Percentiles rank a stretch among this genome's conserved stretches.
Evolutionary conservation across 2,113 vertebrate species (phyloP).

Genomic region (Tamias sibiricus): DNA sequence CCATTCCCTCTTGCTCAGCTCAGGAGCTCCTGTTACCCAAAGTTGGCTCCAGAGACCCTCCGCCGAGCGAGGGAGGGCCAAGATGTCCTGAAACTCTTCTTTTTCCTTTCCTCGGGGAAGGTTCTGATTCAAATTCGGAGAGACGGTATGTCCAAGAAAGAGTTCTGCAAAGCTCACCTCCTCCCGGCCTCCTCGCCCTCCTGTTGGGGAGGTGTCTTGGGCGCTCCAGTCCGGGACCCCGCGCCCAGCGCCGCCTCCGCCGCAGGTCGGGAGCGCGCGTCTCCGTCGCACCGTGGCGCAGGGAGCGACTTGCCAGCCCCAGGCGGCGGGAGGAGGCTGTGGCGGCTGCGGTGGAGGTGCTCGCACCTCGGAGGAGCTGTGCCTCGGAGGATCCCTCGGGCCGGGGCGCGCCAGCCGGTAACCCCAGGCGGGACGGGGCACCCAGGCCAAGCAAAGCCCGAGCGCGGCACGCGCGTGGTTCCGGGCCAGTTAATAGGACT

Average conservation of each 20-base stretch:
- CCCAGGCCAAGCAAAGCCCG: not conserved
- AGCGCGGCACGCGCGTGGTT: not conserved
- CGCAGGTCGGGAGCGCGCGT: slow-evolving; percentile 31
- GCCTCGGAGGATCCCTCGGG: not conserved
- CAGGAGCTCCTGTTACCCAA: not conserved
- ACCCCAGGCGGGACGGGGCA: not conserved
- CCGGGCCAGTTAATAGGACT: not conserved
- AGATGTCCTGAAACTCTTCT: not conserved
- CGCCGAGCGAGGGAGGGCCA: not conserved
- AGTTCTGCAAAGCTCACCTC: not conserved
- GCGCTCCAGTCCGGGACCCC: not conserved
- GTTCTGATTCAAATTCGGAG: too few species aligned
- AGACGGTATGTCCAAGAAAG: not conserved
- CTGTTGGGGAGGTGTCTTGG: not conserved
- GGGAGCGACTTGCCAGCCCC: not conserved
- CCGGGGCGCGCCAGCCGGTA: not conserved
- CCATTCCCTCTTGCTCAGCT: not conserved
- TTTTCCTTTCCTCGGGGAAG: not conserved
- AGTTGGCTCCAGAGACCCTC: not conserved
- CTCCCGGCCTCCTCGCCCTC: accelerated
- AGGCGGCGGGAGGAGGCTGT: not conserved
- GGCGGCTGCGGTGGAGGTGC: not conserved
- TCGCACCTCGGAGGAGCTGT: not conserved
- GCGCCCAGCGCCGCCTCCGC: slow-evolving; percentile 3
- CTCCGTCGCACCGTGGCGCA: not conserved